Base-by-base conservation (phyloP, 2,888 invertebrate species). In the Chloroclysta siterata region DNA sequence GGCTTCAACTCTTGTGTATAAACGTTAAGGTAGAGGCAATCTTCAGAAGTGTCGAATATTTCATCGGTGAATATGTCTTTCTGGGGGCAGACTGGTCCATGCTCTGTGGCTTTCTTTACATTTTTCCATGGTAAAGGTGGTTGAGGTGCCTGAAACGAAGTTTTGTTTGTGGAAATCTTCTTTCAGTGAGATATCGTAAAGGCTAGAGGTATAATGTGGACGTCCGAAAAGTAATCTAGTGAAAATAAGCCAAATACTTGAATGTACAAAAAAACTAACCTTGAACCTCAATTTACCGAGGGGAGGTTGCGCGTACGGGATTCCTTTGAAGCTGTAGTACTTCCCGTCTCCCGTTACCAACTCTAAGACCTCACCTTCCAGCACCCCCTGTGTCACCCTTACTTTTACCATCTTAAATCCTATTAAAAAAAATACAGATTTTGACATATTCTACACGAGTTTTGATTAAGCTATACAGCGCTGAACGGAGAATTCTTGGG, bases 261-360 rank as follows among this genome's bases (percentile, higher is more conserved):
- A 33, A 33, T 33, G 7, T 33, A 33, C 29, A 33, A 33, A 33
- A 33, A 11, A 3, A 17, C 36, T 58, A 6, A 93, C 93, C 88
- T 88, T 83, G 69, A 93, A 94, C 71, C 93, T 77, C 1, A 93
- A 79, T 52, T 86, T 74, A 2, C 87, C 88, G 0, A 93, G 28
- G 1, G 93, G 93, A 14, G 93, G 89, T 47, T 80, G 72, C 0
- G 93, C 93, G 56, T 91, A 93, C 1, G 93, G 93, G 48, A 93
- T 87, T n/a, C 93, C 90, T 62, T 80, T 81, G 60, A 81, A 83
- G 69, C 81, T 82, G 66, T 72, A 75, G 69, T 76, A 83, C n/a
- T 62, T 17, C 0, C 76, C 73, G 36, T 72, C 73, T 50, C 72
- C 71, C 0, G 78, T 74, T 7, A 76, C 67, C 57, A 74, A 58